Percentiles rank a stretch among this genome's conserved stretches.
phyloP scores from a whole-genome alignment of 2,888 invertebrate species.

The Heliconius aoede region DNA sequence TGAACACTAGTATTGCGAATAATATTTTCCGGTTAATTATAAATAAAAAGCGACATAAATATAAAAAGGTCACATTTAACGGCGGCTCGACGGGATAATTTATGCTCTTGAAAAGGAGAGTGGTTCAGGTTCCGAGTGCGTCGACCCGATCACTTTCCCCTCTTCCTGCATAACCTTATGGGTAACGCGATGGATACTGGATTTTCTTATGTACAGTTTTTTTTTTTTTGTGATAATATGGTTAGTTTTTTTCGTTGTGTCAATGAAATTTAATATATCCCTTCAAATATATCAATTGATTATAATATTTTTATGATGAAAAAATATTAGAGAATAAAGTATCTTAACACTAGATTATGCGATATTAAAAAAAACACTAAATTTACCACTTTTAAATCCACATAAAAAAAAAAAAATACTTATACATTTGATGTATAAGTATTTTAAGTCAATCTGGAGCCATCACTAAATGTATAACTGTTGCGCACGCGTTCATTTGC shows the following conservation, averaged over 20 bases:
- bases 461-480: constrained; percentile 2
- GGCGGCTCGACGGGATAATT: constrained; percentile 29
- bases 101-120: constrained; percentile 45
- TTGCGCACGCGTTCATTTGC: constrained; percentile 29
- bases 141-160: constrained; percentile 49
- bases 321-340: not conserved
- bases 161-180: constrained; percentile 48
- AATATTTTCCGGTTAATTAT: constrained; percentile 7
- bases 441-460: not conserved
- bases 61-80: constrained; percentile 17
- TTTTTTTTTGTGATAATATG: not conserved
- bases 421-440: not conserved
- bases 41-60: not conserved
- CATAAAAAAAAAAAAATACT: too few relatives aligned
- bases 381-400: too few relatives aligned
- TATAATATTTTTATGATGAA: too few relatives aligned
- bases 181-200: constrained; percentile 2
- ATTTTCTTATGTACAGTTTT: not conserved
- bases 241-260: not conserved
- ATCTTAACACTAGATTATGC: not conserved
- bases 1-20: not conserved
- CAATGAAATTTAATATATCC: too few relatives aligned
- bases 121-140: constrained; percentile 41
- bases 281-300: too few relatives aligned
- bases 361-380: not conserved